Base-by-base conservation (phyloP, 2,113 vertebrate genomes). In the Microtus montanus region DNA sequence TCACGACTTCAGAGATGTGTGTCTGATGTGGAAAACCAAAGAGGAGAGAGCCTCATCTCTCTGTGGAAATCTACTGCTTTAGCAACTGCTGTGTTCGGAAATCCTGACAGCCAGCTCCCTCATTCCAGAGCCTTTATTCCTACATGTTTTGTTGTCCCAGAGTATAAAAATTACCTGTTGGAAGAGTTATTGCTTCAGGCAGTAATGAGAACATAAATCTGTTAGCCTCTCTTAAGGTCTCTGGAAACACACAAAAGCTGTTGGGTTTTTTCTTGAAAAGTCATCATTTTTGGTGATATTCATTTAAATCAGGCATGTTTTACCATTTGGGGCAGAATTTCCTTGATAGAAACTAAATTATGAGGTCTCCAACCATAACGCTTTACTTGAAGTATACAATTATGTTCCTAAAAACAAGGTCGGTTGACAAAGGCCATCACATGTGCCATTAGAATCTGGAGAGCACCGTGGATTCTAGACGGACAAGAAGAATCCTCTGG, bases 121-220 rank as follows among this genome's bases (percentile, higher is more conserved):
- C 96, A 89, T 96, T 96, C 91, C 94, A 66, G 78, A 97, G 90
- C 93, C 82, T 83, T 96, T 96, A 95, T 95, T 96, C 82, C 84
- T 66, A 95, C 92, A 98, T 91, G 85, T 95, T 93, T 94, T 95
- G 54, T 90, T 92, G 83, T 92, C 95, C 94, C 54, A 94, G 19
- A 91, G 6, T 86, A 95, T 0, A 2, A 96, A 96, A 97, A 98
- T 97, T 97, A 97, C 75, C 87, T 97, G 91, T 94, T 97, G 92
- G 96, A 97, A 97, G 97, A 97, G 61, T 97, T 98, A 96, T 94
- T 98, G 89, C 87, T 96, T 95, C 68, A 87, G 92, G 96, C 97
- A 80, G 88, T 97, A 98, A 98, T 94, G 92, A 98, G 92, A 97
- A 63, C 90, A 96, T 97, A 98, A 98, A 98, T 96, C 95, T 96